phyloP scores from a whole-genome alignment of 2,797 vertebrate genomes.

The Coreius guichenoti region DNA sequence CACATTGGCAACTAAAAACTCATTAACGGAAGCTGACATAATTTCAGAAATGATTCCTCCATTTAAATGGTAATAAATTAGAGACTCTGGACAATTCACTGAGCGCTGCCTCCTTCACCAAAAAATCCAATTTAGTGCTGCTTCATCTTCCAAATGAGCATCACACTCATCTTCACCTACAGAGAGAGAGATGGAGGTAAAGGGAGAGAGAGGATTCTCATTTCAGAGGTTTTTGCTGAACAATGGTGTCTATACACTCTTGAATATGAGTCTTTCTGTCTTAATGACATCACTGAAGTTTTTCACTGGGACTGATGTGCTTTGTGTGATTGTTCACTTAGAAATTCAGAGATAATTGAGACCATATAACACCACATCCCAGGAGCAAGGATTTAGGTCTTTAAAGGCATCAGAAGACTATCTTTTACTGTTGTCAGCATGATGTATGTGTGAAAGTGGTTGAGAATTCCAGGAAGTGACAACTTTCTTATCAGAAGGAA shows the following conservation, averaged over 20 bases:
- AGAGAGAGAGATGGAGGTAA: conserved; percentile 68
- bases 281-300: conserved; percentile 13
- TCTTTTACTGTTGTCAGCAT: conserved; percentile 29
- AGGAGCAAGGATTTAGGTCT: conserved; percentile 1
- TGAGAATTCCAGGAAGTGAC: conserved; percentile 21
- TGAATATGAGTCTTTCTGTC: neutral
- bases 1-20: conserved; percentile 75
- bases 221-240: conserved; percentile 23
- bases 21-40: conserved; percentile 75
- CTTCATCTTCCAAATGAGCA: conserved; percentile 78
- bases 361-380: neutral
- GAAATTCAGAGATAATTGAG: conserved; percentile 2
- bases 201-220: conserved; percentile 54
- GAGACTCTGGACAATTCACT: conserved; percentile 71
- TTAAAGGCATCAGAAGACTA: conserved; percentile 16
- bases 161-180: conserved; percentile 69
- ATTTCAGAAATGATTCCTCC: conserved; percentile 79
- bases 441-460: conserved; percentile 4
- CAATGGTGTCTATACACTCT: conserved; percentile 9
- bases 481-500: neutral
- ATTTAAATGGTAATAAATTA: conserved; percentile 83
- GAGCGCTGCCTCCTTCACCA: conserved; percentile 72
- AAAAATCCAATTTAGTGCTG: conserved; percentile 80
- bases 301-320: neutral
- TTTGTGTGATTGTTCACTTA: conserved; percentile 9